Evolutionary conservation across 2,113 vertebrate species (phyloP), one percentile per base, ranked within the genome.

Genomic region (Peucedramus taeniatus): DNA sequence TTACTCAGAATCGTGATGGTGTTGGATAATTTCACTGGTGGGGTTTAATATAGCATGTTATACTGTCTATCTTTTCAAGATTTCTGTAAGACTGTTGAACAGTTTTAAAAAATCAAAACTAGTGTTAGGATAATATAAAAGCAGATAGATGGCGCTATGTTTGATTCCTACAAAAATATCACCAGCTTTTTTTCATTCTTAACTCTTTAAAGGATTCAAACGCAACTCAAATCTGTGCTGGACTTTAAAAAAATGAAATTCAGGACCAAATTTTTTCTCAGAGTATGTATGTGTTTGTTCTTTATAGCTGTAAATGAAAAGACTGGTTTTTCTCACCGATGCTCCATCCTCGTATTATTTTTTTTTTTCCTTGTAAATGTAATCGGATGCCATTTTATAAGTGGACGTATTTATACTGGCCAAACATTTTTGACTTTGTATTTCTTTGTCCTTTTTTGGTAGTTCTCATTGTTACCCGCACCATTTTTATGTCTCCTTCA

Each of bases 361-460:
- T 98, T 96, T 95, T 97, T 86, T 98, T 97, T 96, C 97, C 98
- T 99, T 99, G 98, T 99, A 99, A 98, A 98, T 99, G 98, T 98
- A 98, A 99, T 98, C 98, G 98, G 98, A 99, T 99, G 98, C 98
- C 99, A 99, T 99, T 99, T 98, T 98, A 99, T 99, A 99, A 99
- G 98, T 99, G 98, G 98, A 99, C 98, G 98, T 99, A 99, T 99
- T 99, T 99, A 99, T 99, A 99, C 99, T 98, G 98, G 99, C 99
- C 99, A 99, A 99, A 99, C 98, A 96, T 98, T 98, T 98, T 98
- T 98, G 98, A 97, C 97, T 98, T 98, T 98, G 97, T 97, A 97
- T 98, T 97, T 70, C 86, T 82, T 96, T 87, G 93, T 96, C 91
- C 90, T 97, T 94, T 97, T 96, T 98, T 98, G 97, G 97, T 98